Conservation (phyloP, 2,888 invertebrate species). For the Thumatha senex region DNA sequence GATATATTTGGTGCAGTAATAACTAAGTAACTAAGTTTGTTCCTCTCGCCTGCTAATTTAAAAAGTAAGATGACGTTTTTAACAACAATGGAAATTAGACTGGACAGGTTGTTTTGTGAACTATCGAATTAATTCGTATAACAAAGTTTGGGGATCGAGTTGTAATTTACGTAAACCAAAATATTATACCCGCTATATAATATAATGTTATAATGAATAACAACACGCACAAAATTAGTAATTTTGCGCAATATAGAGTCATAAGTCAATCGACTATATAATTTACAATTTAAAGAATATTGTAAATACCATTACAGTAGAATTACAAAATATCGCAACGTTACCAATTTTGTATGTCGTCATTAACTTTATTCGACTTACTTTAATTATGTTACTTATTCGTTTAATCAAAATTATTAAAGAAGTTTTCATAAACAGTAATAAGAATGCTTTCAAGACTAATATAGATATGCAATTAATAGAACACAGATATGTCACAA, state of each 20-base stretch:
- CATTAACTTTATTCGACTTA: slow-evolving; percentile 12
- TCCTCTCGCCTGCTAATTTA: background rate
- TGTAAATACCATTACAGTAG: slow-evolving; percentile 27
- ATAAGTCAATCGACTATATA: slow-evolving; percentile 29
- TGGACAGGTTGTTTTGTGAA: too few relatives aligned
- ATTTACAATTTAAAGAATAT: slow-evolving; percentile 38
- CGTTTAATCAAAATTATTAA: background rate
- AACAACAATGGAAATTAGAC: background rate
- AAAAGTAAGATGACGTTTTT: background rate
- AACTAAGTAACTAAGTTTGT: slow-evolving; percentile 3
- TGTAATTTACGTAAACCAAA: too few relatives aligned
- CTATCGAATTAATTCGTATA: background rate
- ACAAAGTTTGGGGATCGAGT: too few relatives aligned
- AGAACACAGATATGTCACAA: too few relatives aligned
- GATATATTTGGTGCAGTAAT: slow-evolving; percentile 27
- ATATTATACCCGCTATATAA: background rate
- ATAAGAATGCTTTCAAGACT: background rate
- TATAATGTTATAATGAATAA: slow-evolving; percentile 6
- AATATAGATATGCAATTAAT: background rate
- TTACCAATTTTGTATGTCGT: slow-evolving; percentile 21
- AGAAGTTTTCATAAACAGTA: background rate
- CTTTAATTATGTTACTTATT: background rate
- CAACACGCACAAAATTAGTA: slow-evolving; percentile 25
- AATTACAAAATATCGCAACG: slow-evolving; percentile 33
- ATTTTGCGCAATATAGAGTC: slow-evolving; percentile 38